Base-by-base conservation (phyloP, 2,888 invertebrate genomes). In the Epirrhoe alternata region DNA sequence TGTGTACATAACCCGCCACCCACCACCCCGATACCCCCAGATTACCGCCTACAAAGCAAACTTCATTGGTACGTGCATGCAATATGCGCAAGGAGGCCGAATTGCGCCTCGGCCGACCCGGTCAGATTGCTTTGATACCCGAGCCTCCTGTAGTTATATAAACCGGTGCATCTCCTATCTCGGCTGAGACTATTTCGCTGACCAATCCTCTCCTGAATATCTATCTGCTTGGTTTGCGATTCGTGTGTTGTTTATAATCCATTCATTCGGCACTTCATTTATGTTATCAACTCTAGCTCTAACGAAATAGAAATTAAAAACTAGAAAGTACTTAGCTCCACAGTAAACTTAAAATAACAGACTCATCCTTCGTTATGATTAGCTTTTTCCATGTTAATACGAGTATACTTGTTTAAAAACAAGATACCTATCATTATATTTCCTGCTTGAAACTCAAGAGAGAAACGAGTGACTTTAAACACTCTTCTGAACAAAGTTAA, bases 21-120 rank as follows among this genome's bases (percentile, higher is more conserved):
- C 87, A 84, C 87, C 89, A 79, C 90, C 89, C 89, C 87, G 86
- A 89, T 88, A 88, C 91, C 92, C 91, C 89, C 87, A 92, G 92
- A 92, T 92, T 92, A 92, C 92, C 90, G 92, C 92, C 92, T 91
- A 92, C 92, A 92, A 91, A 92, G 92, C 92, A 92, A 92, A 92
- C 92, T 92, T 92, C 92, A 91, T 92, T 90, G 92, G 91, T 90
- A 92, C 92, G 92, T 93, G 92, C 88, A 92, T 92, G 92, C 92
- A 92, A 92, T 93, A 91, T 92, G 90, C 92, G 92, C 92, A 92
- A 92, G 92, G 92, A 92, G 90, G 83, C 88, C 88, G 86, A 90
- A 91, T 89, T 89, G 88, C 87, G 86, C 85, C 87, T 88, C 84
- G 79, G 82, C 82, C 81, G 82, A 80, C 78, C 84, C 80, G 76